Conservation (phyloP, 1,140 invertebrate genomes). For the Stegodyphus mimosarum region DNA sequence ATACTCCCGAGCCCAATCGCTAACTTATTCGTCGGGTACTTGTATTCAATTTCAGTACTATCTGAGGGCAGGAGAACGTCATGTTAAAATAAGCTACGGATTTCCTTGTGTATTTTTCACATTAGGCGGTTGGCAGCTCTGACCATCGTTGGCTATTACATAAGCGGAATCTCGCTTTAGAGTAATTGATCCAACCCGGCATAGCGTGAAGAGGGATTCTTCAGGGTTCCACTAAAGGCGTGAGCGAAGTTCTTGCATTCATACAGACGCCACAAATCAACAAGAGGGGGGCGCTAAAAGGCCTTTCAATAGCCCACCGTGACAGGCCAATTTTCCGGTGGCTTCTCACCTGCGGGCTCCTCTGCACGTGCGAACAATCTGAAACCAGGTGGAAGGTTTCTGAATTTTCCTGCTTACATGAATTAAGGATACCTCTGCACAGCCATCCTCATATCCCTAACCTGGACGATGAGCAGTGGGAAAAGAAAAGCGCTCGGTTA, state of each 20-base stretch:
- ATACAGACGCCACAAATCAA: constrained; percentile 35
- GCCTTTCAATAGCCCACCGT: constrained; percentile 48
- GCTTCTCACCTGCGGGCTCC: constrained; percentile 45
- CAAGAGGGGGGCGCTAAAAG: constrained; percentile 24
- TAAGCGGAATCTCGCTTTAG: constrained; percentile 22
- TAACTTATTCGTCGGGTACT: background rate
- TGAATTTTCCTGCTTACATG: background rate
- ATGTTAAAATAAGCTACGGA: constrained; percentile 37
- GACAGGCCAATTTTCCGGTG: constrained; percentile 50
- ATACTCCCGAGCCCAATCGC: background rate
- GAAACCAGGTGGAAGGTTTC: constrained; percentile 32
- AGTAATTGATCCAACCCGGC: constrained; percentile 33
- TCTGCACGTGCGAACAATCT: constrained; percentile 30
- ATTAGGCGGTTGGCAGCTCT: constrained; percentile 23
- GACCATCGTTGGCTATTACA: constrained; percentile 20
- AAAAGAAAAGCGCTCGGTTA: too few relatives aligned
- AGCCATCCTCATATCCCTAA: too few relatives aligned
- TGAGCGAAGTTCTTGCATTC: constrained; percentile 24
- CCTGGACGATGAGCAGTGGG: too few relatives aligned
- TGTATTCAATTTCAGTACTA: background rate
- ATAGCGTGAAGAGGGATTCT: constrained; percentile 19
- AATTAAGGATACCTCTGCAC: background rate
- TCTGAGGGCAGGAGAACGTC: background rate
- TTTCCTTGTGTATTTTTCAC: constrained; percentile 30
- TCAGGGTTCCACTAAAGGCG: constrained; percentile 2